Base-by-base conservation (phyloP, 2,888 invertebrate genomes). In the Abrostola tripartita region DNA sequence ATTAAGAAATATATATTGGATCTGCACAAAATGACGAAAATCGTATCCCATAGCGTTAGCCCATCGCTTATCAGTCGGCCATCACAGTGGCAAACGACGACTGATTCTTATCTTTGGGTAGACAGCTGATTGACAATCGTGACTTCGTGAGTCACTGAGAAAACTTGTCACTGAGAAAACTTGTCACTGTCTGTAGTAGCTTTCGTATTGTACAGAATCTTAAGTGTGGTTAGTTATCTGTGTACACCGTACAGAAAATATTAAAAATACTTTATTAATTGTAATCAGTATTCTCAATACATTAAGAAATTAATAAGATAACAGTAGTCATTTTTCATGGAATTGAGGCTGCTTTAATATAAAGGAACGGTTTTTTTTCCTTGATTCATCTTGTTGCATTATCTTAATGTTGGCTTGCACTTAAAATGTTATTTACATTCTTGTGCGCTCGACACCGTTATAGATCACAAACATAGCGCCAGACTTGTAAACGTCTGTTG, bases 71-170 rank as follows among this genome's bases (percentile, higher is more conserved):
- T 47, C 44, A 47, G 24, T 47, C 44, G 24, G 44, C 44, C 24
- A 24, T 24, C 44, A 9, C 44, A 24, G 10, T 24, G 14, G 14
- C 44, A 47, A 47, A 14, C 24, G 44, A 24, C 24, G 24, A 8
- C 9, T 24, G 44, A 47, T 47, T 24, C 9, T 9, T 47, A 47
- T 47, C 44, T 47, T 10, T 0, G 24, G 9, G 24, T 24, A 24
- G 24, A 47, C 24, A 24, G 44, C 44, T 47, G 8, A 24, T 47
- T 47, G 24, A 47, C 44, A 47, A 24, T 47, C 10, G 44, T 47
- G 44, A 47, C 14, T 47, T 47, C 10, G 44, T 47, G 44, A 47
- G 44, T 47, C 44, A 47, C 44, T 24, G 10, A 8, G 44, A 24
- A 47, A 47, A 24, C 9, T 4, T 12, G 8, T 14, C 24, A 5